phyloP scores from a whole-genome alignment of 2,113 vertebrate species.

The Brachypodius melanocephalos region DNA sequence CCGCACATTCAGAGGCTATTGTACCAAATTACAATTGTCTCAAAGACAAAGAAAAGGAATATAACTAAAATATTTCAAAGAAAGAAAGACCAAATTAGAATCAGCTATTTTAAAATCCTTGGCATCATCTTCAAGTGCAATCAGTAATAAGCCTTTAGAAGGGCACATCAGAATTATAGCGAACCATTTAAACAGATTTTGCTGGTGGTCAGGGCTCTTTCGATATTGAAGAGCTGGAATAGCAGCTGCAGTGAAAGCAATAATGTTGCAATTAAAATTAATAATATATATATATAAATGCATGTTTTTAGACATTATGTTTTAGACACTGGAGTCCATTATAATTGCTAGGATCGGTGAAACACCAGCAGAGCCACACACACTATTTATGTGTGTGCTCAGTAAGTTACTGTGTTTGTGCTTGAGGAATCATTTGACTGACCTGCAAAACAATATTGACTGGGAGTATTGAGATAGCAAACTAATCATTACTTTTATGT shows the following conservation, averaged over 20 bases:
- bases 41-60: not conserved
- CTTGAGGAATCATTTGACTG: not conserved
- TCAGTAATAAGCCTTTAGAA: not conserved
- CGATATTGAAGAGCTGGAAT: not conserved
- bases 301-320: not conserved
- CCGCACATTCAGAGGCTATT: not conserved
- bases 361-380: not conserved
- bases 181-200: constrained; percentile 1
- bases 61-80: not conserved
- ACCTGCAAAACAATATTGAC: not conserved
- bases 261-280: not conserved
- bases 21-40: not conserved
- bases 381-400: not conserved
- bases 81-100: not conserved
- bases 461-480: not conserved
- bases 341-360: not conserved
- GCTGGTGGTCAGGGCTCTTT: not conserved
- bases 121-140: not conserved
- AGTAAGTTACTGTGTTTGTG: not conserved
- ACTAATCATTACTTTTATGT: not conserved
- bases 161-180: not conserved
- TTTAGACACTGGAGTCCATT: not conserved
- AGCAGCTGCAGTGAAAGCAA: not conserved
- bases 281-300: not conserved
- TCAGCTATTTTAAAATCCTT: not conserved